Base-by-base conservation (phyloP, 2,888 invertebrate genomes). In the Callosobruchus maculatus region DNA sequence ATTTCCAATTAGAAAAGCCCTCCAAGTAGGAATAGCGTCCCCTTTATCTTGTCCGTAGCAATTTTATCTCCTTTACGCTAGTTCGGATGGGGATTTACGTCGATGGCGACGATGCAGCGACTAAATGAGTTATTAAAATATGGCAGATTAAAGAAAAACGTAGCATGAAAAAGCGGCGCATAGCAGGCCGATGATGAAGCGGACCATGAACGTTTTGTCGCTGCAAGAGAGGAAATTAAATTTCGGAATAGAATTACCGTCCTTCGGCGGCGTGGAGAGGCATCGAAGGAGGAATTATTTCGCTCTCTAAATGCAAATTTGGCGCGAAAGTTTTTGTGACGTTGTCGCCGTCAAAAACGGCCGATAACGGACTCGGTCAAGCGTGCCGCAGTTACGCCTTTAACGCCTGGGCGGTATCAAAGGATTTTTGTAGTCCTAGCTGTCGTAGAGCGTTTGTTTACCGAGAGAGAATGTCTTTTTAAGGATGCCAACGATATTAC, bases 251-350 rank as follows among this genome's bases (percentile, higher is more conserved):
- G 49, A 49, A 49, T 49, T 49, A 13, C 7, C 49, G 49, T 7
- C 49, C 9, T 4, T 7, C 3, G 3, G 26, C 26, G 49, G 13
- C 49, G 49, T 49, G 49, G 49, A 49, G 49, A 49, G 13, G 49
- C 49, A 18, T 49, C 49, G 49, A 49, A 49, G 13, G 49, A 49
- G 26, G 71, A 74, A 73, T 77, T 77, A 77, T 75, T 72, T 67
- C 67, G 72, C 75, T 76, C 75, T 77, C 77, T 77, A 77, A 77
- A 77, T 77, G 77, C 77, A 77, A 76, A 77, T 77, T 72, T 73
- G 67, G 74, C 70, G 70, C 73, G 74, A 77, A 77, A 13, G 13
- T 49, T 13, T 13, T 49, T 49, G 3, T 13, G 49, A 49, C 7
- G 49, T 1, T 18, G 49, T 49, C 7, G 49, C 13, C 49, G 49